Base-by-base conservation (phyloP, 1,140 invertebrate species). In the Dysdera silvatica region DNA sequence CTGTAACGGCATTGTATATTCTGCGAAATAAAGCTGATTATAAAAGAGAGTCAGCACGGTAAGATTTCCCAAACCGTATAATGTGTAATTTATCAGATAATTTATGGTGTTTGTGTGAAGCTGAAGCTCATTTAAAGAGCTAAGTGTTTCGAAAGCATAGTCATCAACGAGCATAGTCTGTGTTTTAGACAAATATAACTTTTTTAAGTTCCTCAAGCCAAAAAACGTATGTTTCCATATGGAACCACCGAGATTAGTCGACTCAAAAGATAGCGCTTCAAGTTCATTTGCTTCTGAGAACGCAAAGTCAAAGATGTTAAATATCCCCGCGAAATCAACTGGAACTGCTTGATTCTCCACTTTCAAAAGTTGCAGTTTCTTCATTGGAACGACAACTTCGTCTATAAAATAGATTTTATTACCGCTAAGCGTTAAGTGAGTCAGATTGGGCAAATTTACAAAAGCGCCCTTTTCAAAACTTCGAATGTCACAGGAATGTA, bases 221-320 rank as follows among this genome's bases (percentile, higher is more conserved):
- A 73, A 72, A 43, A 83, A 74, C 51, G 73, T 70, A 64, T 76
- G 43, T 41, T 48, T 49, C 1, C 3, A 29, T 14, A 60, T 28
- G 0, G 7, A 24, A 2, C 8, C 3, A 4, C 7, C 4, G 32
- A 48, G 14, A 4, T 41, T 16, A 32, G 16, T 33, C 1, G 14
- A 32, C 24, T 40, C 35, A 7, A 60, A 16, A 10, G 29, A 12
- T 18, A 60, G 24, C 6, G 24, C 31, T 41, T 60, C 32, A 23
- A 60, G 23, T 3, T 52, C 20, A 20, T 2, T 14, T 14, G 12
- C 24, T 20, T 37, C 52, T 41, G 32, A 3, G 31, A 60, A 60
- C 12, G 5, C 23, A 24, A 18, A 40, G 24, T 52, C 37, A 2
- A 4, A 0, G 23, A 60, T 23, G 16, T 24, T 14, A 29, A 60